These are phyloP conservation scores for Pedionomus torquatus DNA, from an alignment of 2,113 vertebrate genomes.

Conservation along the genomic window DNA sequence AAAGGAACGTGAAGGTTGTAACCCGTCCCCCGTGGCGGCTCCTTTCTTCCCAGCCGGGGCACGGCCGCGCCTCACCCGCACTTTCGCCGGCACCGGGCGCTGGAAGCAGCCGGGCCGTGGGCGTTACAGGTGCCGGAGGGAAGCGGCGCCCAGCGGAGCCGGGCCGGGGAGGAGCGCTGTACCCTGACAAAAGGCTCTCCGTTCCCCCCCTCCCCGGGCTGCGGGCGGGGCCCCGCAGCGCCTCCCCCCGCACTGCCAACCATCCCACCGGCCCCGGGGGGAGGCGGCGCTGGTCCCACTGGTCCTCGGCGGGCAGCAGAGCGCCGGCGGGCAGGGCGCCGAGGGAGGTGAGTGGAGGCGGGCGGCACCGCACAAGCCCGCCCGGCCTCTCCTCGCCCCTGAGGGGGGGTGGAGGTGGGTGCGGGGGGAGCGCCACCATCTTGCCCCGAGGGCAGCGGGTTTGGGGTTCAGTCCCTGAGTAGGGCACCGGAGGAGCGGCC, in stretches of 20 bases:
- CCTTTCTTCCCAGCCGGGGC: accelerated
- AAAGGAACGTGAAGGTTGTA: neutral
- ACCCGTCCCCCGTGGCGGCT: accelerated
- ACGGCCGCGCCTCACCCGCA: neutral
- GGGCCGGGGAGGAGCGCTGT: too few relatives aligned
- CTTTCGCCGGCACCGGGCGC: neutral
- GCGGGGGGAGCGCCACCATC: neutral
- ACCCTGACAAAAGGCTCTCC: slow-evolving; percentile 17
- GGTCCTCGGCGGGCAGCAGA: neutral
- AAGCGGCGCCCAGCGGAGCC: neutral
- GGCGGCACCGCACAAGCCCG: neutral
- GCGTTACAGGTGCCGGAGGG: neutral
- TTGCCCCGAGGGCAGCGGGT: neutral
- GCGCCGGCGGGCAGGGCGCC: neutral
- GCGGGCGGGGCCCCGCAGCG: slow-evolving; percentile 19
- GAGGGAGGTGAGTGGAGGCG: slow-evolving; percentile 20
- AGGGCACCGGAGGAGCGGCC: too few relatives aligned
- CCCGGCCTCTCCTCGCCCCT: neutral
- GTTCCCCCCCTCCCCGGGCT: neutral
- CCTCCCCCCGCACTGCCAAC: neutral
- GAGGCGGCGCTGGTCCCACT: neutral
- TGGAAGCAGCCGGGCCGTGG: neutral
- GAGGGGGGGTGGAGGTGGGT: too few relatives aligned
- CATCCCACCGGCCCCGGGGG: neutral
- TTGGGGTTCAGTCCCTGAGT: neutral